Evolutionary conservation across 2,113 vertebrate genomes (phyloP), one percentile per base, ranked within the genome.

Genomic region (Tympanuchus pallidicinctus): DNA sequence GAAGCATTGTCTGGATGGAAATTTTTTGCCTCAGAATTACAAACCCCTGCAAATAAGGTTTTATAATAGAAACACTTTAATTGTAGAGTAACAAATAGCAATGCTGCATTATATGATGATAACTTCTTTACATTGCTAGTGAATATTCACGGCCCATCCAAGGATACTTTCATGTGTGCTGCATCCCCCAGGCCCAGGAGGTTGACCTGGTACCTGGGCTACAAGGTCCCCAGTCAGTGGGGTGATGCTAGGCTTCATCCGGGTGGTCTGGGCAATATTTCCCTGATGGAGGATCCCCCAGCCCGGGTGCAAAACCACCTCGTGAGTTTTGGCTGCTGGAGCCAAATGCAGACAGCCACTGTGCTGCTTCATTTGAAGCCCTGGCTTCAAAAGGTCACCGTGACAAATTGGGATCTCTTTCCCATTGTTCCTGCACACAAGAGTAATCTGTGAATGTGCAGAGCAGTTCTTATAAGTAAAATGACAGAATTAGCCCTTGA

Each of bases 21-120:
- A 93, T 95, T 97, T 59, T 63, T 81, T 54, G 27, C 9, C 85
- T 94, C 94, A 20, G 56, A 93, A 88, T 95, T 93, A 92, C 71
- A 76, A 97, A 94, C 86, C 89, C 90, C 93, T 91, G 74, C 85
- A 97, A 97, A 94, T 93, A 90, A 76, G 0, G 1, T 45, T 97
- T 96, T 67, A 22, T 88, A 92, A 95, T 96, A 94, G 92, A 94
- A 98, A 92, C 92, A 56, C 89, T 87, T 97, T 97, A 97, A 97
- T 98, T 97, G 94, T 86, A 96, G 97, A 93, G 96, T 92, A 96
- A 96, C 96, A 97, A 97, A 96, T 97, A 97, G 97, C 96, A 83
- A 16, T 57, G 86, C 95, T 77, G 85, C 92, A 38, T 96, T 97
- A 95, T 96, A 94, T 96, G 93, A 82, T 69, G 95, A 40, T 97